A percentile compares a stretch with the other conserved stretches of the same genome.
Conservation (phyloP, 2,888 invertebrate genomes). For the Shargacucullia verbasci region DNA sequence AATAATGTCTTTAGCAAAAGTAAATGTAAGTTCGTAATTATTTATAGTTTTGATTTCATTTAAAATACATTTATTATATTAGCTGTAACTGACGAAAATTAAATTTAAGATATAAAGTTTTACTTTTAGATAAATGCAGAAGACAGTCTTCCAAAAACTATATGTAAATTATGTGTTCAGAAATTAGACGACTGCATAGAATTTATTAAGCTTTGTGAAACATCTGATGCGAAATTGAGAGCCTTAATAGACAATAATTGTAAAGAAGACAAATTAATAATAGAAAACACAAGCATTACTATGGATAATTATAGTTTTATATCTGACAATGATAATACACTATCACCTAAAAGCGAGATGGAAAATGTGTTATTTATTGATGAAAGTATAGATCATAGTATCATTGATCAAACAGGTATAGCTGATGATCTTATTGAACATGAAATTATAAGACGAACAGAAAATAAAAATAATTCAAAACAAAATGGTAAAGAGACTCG, state of each 20-base stretch:
- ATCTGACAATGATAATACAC: slow-evolving; percentile 38
- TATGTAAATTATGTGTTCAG: slow-evolving; percentile 73
- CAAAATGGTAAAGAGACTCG: slow-evolving; percentile 51
- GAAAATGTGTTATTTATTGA: slow-evolving; percentile 54
- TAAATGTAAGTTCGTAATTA: slow-evolving; percentile 70
- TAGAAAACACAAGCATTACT: slow-evolving; percentile 6
- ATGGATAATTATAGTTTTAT: slow-evolving; percentile 30
- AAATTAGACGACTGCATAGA: slow-evolving; percentile 72
- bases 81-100: too few relatives aligned
- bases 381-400: slow-evolving; percentile 50
- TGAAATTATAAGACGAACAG: slow-evolving; percentile 22
- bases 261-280: slow-evolving; percentile 38
- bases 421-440: slow-evolving; percentile 29
- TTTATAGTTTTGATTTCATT: not conserved
- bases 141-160: slow-evolving; percentile 75
- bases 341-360: slow-evolving; percentile 57
- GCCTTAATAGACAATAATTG: slow-evolving; percentile 45
- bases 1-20: slow-evolving; percentile 74
- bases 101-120: too few relatives aligned
- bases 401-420: slow-evolving; percentile 25
- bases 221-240: slow-evolving; percentile 71
- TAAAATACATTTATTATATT: too few relatives aligned
- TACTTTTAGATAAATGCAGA: slow-evolving; percentile 73
- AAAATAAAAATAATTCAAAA: slow-evolving; percentile 29
- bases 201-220: slow-evolving; percentile 74